These are phyloP conservation scores for Hydriomena furcata DNA, from an alignment of 2,888 invertebrate species.

Conservation along the genomic window DNA sequence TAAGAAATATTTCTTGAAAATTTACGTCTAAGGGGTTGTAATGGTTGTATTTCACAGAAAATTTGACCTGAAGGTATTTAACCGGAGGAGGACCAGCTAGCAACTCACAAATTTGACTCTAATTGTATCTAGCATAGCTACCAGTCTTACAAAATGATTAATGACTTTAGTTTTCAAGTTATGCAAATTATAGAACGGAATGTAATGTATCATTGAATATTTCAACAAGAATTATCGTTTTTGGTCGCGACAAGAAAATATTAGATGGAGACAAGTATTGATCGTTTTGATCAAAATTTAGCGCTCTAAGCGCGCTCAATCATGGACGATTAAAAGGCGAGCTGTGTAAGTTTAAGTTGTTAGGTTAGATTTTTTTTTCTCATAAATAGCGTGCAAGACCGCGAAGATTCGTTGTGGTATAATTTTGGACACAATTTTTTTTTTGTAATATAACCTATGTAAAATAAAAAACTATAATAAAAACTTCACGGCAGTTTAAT, in stretches of 20 bases:
- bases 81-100: too few relatives aligned
- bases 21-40: too few relatives aligned
- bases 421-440: constrained; percentile 9
- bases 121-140: constrained; percentile 28
- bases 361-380: constrained; percentile 16
- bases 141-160: constrained; percentile 35
- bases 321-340: background rate
- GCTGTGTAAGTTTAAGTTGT: constrained; percentile 4
- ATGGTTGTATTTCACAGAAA: too few relatives aligned
- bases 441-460: background rate
- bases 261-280: constrained; percentile 21
- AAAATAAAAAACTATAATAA: too few relatives aligned
- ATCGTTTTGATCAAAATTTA: constrained; percentile 11
- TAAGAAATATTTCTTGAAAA: too few relatives aligned
- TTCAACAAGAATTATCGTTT: constrained; percentile 33
- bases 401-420: constrained; percentile 11
- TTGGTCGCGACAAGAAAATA: constrained; percentile 18
- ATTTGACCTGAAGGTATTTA: too few relatives aligned
- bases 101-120: constrained; percentile 26
- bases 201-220: constrained; percentile 32
- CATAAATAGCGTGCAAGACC: constrained; percentile 11
- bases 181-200: constrained; percentile 33
- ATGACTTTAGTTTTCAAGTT: constrained; percentile 27
- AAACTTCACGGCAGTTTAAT: constrained; percentile 14
- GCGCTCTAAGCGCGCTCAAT: background rate